These are phyloP conservation scores for Nothoprocta perdicaria DNA, from an alignment of 2,113 vertebrate genomes.

Conservation along the genomic window DNA sequence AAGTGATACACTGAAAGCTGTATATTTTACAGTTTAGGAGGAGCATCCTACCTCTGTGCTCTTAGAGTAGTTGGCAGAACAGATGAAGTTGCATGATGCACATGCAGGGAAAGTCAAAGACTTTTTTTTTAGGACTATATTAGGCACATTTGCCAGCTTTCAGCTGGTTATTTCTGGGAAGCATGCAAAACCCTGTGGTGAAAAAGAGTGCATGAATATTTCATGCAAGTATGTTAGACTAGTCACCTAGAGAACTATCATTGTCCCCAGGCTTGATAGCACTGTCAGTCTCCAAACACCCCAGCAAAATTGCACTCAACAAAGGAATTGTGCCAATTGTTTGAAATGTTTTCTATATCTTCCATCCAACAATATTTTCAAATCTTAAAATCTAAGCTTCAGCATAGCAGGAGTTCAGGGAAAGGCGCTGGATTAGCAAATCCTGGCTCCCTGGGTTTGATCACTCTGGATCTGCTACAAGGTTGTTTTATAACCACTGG, in stretches of 20 bases:
- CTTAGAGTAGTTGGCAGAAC: neutral
- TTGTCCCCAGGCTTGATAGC: neutral
- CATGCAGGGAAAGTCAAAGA: neutral
- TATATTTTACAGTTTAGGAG: neutral
- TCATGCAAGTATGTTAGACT: neutral
- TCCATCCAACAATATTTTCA: neutral
- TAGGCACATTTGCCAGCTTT: neutral
- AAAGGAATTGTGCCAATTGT: neutral
- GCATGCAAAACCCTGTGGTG: neutral
- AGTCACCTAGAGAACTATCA: neutral
- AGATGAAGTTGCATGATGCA: neutral
- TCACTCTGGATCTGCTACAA: neutral
- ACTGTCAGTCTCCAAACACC: neutral
- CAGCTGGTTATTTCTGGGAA: neutral
- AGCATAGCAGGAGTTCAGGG: neutral
- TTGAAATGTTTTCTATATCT: neutral
- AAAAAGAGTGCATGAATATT: neutral
- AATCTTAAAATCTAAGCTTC: constrained; percentile 10
- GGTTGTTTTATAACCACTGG: neutral
- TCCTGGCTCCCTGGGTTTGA: neutral
- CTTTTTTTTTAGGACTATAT: neutral
- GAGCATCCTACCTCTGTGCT: neutral
- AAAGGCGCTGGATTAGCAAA: neutral
- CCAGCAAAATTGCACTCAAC: neutral
- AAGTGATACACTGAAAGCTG: neutral